Conservation (phyloP, 1,140 invertebrate genomes). For the Tetragonula clypearis region DNA sequence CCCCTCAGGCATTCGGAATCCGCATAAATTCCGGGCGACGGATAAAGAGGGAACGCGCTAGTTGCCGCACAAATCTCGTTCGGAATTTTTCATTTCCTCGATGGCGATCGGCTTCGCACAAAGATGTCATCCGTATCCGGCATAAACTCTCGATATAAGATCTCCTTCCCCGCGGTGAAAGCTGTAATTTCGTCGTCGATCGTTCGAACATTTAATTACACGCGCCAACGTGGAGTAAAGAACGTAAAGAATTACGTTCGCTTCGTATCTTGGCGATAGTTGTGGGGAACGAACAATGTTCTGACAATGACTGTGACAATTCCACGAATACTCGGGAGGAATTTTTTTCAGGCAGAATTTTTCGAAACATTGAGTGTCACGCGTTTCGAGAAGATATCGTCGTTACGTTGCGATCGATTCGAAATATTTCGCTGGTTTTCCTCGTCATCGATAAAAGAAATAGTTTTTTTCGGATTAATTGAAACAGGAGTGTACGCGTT, state of each 20-base stretch:
- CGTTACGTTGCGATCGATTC: neutral
- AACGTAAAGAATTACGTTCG: neutral
- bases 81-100: constrained; percentile 78
- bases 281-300: neutral
- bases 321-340: neutral
- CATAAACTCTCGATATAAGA: constrained; percentile 45
- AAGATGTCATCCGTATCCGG: constrained; percentile 48
- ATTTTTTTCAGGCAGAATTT: neutral
- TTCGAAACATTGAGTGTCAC: neutral
- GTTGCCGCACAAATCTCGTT: constrained; percentile 71
- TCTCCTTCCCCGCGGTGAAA: neutral
- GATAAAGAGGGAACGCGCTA: constrained; percentile 57
- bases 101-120: constrained; percentile 61
- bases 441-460: neutral
- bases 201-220: constrained; percentile 20
- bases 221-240: no score
- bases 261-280: neutral
- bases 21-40: constrained; percentile 65
- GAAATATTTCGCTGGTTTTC: neutral
- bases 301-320: neutral
- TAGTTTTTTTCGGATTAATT: neutral
- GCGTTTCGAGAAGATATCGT: no score
- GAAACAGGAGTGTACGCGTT: neutral
- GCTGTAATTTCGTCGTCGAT: neutral
- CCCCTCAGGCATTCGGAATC: constrained; percentile 40